These are phyloP conservation scores for Columbina picui DNA, from an alignment of 2,113 vertebrate species.

Conservation along the genomic window DNA sequence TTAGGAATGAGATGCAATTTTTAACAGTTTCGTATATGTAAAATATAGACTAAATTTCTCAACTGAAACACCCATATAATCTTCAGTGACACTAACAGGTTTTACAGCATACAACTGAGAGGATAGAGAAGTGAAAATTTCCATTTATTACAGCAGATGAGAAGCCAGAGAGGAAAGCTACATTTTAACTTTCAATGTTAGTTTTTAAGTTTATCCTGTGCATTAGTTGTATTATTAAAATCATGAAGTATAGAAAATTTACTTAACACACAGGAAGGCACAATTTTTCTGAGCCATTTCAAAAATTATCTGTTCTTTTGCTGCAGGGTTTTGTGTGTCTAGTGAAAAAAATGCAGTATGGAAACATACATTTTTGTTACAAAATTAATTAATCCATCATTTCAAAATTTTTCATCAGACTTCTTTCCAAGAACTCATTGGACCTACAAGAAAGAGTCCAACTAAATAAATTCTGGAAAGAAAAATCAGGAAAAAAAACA, in stretches of 20 bases:
- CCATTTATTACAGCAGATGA: neutral
- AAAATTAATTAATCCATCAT: neutral
- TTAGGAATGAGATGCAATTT: neutral
- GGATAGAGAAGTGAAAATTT: constrained; percentile 10
- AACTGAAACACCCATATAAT: neutral
- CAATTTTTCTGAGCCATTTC: neutral
- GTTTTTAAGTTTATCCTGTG: neutral
- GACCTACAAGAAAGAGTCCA: neutral
- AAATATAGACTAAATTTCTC: neutral
- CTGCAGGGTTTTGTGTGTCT: neutral
- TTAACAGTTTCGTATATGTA: neutral
- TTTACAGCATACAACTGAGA: neutral
- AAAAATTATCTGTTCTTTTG: neutral
- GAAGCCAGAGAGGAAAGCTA: neutral
- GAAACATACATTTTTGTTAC: neutral
- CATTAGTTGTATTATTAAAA: neutral
- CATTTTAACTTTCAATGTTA: neutral
- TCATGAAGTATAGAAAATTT: neutral
- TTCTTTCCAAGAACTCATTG: neutral
- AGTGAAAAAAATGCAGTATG: neutral
- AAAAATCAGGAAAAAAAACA: neutral
- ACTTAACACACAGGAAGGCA: neutral
- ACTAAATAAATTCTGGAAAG: neutral
- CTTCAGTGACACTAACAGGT: constrained; percentile 29
- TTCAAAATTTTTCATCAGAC: neutral